These are phyloP conservation scores for Grammatotria lemairii DNA, from an alignment of 2,113 vertebrate genomes.

Conservation along the genomic window DNA sequence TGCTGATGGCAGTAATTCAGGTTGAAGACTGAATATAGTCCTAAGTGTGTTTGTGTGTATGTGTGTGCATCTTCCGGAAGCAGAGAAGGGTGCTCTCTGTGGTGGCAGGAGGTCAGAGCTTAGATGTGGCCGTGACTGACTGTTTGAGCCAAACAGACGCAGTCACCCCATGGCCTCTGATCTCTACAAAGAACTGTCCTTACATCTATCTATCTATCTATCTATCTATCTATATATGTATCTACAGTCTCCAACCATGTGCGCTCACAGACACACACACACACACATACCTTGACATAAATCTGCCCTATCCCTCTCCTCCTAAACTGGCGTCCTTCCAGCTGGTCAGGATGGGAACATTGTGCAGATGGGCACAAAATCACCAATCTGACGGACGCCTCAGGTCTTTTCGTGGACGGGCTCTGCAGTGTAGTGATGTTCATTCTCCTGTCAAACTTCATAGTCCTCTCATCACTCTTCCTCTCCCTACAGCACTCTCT, in stretches of 20 bases:
- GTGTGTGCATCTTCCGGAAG: neutral
- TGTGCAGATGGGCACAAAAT: slow-evolving; percentile 49
- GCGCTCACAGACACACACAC: neutral
- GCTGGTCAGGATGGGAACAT: slow-evolving; percentile 9
- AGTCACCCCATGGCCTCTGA: slow-evolving; percentile 30
- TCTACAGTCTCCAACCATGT: neutral
- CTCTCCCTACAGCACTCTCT: neutral
- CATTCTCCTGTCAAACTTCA: slow-evolving; percentile 47
- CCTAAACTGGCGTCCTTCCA: slow-evolving; percentile 29
- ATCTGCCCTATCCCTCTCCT: neutral
- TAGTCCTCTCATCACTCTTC: slow-evolving; percentile 44
- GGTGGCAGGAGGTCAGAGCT: slow-evolving; percentile 22
- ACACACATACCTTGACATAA: neutral
- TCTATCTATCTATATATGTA: neutral
- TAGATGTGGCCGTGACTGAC: slow-evolving; percentile 40
- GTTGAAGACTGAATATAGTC: neutral
- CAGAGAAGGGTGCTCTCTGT: neutral
- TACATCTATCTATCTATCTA: neutral
- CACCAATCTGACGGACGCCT: slow-evolving; percentile 34
- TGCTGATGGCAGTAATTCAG: neutral
- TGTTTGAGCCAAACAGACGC: slow-evolving; percentile 26
- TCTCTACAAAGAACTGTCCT: slow-evolving; percentile 39
- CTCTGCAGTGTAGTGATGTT: slow-evolving; percentile 39
- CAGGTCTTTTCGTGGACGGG: slow-evolving; percentile 26
- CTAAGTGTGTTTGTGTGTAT: neutral